phyloP scores from a whole-genome alignment of 1,140 invertebrate species.

The Drosophila grimshawi region DNA sequence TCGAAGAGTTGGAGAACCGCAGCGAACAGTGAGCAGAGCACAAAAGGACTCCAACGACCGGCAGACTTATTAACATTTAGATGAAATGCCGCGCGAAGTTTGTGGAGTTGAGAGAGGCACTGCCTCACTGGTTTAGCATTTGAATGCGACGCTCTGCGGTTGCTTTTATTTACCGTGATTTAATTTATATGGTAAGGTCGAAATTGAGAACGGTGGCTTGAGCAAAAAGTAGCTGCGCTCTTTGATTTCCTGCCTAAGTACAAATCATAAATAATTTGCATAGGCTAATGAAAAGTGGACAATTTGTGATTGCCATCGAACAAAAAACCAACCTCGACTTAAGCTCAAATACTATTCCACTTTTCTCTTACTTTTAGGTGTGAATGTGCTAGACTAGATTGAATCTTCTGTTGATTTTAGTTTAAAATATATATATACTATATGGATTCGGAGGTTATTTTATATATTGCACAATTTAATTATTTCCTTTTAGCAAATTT shows the following conservation, averaged over 20 bases:
- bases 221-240: constrained; percentile 20
- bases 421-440: too few relatives aligned
- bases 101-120: not conserved
- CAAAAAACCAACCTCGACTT: not conserved
- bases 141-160: constrained; percentile 56
- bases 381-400: too few relatives aligned
- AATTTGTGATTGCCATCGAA: constrained; percentile 5
- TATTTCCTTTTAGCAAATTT: too few relatives aligned
- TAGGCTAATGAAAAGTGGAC: constrained; percentile 63
- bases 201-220: not conserved
- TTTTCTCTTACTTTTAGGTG: not conserved
- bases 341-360: not conserved
- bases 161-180: constrained; percentile 70
- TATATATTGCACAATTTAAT: too few relatives aligned
- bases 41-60: constrained; percentile 15
- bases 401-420: too few relatives aligned
- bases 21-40: constrained; percentile 12
- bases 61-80: constrained; percentile 80
- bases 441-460: too few relatives aligned
- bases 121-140: constrained; percentile 56
- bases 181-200: constrained; percentile 61
- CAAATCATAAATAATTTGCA: constrained; percentile 66
- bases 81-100: constrained; percentile 66
- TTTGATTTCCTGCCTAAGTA: constrained; percentile 53
- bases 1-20: not conserved